Evolutionary conservation across 2,888 invertebrate genomes (phyloP).

Genomic region (Heliconius sara): DNA sequence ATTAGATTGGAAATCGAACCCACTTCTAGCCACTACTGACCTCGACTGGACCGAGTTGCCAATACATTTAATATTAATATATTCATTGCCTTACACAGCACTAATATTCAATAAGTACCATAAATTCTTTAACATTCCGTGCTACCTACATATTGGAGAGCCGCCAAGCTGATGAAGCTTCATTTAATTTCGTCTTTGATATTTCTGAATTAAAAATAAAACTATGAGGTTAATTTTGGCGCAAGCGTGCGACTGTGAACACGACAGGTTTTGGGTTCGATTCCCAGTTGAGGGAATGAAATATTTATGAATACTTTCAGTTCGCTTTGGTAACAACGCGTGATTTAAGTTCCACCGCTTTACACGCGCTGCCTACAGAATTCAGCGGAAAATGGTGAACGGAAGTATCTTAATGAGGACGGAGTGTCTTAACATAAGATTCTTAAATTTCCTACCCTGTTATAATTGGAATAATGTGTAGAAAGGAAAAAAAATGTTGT

Average conservation of each 20-base stretch:
- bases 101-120: neutral
- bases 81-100: neutral
- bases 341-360: too few species aligned
- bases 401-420: neutral
- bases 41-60: too few species aligned
- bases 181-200: slow-evolving; percentile 31
- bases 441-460: neutral
- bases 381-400: neutral
- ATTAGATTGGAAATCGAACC: too few species aligned
- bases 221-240: neutral
- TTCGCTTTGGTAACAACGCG: too few species aligned
- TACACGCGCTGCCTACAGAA: neutral
- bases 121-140: slow-evolving; percentile 15
- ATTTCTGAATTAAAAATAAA: slow-evolving; percentile 12
- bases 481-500: too few species aligned
- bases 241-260: neutral
- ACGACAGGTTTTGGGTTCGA: neutral
- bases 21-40: too few species aligned
- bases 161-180: slow-evolving; percentile 37
- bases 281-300: neutral
- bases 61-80: neutral
- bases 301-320: neutral
- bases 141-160: slow-evolving; percentile 25
- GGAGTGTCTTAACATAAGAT: neutral
- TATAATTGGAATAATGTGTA: too few species aligned